Evolutionary conservation across 1,140 invertebrate species (phyloP).

Genomic region (Phocides pigmalion): DNA sequence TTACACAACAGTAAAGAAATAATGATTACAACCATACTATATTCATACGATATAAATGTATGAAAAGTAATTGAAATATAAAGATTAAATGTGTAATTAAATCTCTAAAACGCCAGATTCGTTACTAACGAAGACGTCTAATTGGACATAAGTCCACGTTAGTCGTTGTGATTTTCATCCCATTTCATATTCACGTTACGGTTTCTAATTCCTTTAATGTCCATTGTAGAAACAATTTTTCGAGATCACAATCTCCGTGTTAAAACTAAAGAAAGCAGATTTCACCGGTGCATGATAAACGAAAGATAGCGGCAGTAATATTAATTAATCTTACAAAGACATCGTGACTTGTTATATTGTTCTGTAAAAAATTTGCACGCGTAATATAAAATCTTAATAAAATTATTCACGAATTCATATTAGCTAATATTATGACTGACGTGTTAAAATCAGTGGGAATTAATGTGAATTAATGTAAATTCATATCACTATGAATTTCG

Average conservation of each 20-base stretch:
- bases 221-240: slow-evolving; percentile 39
- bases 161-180: background rate
- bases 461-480: too few species aligned
- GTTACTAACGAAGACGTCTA: background rate
- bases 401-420: too few species aligned
- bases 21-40: too few species aligned
- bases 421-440: too few species aligned
- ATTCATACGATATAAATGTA: too few species aligned
- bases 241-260: slow-evolving; percentile 20
- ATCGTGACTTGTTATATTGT: background rate
- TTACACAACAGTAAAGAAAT: too few species aligned
- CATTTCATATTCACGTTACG: slow-evolving; percentile 38
- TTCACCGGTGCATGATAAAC: slow-evolving; percentile 29
- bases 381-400: too few species aligned
- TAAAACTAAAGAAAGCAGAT: slow-evolving; percentile 28
- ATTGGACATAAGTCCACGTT: slow-evolving; percentile 4
- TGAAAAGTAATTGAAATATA: background rate
- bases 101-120: background rate
- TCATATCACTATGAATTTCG: too few species aligned
- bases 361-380: slow-evolving; percentile 1
- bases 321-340: slow-evolving; percentile 13
- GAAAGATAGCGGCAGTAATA: background rate
- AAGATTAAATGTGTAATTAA: background rate
- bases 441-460: too few species aligned
- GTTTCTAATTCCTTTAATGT: slow-evolving; percentile 54